These are phyloP conservation scores for Trigoniulus corallinus DNA, from an alignment of 1,140 invertebrate genomes.

Conservation along the genomic window DNA sequence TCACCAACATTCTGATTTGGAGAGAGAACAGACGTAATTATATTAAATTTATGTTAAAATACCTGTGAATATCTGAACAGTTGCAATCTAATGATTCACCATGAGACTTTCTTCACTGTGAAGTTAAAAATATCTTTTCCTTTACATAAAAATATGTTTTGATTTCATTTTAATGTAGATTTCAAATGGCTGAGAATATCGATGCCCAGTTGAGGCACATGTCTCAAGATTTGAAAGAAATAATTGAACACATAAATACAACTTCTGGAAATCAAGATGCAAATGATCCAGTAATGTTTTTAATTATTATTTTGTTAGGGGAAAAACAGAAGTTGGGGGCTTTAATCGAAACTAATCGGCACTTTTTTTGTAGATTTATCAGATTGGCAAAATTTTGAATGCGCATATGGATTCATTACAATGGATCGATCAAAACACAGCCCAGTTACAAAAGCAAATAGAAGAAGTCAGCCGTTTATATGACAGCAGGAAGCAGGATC, in stretches of 20 bases:
- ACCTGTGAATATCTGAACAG: not conserved
- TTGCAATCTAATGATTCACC: not conserved
- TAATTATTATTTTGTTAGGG: not conserved
- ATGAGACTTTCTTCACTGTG: no score
- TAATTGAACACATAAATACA: conserved; percentile 85
- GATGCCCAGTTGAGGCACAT: conserved; percentile 85
- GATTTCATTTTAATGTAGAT: conserved; percentile 29
- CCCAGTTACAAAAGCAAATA: conserved; percentile 52
- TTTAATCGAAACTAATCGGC: not conserved
- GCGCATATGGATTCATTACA: conserved; percentile 92
- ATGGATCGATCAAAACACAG: conserved; percentile 68
- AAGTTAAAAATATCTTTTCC: no score
- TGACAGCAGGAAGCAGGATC: conserved; percentile 54
- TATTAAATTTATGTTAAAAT: conserved; percentile 5
- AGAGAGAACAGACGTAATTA: conserved; percentile 60
- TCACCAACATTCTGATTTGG: conserved; percentile 58
- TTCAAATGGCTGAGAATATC: conserved; percentile 70
- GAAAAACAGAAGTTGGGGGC: no score
- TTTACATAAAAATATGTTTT: not conserved
- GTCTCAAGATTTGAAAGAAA: conserved; percentile 86
- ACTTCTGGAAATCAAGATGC: conserved; percentile 64
- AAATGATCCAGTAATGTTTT: conserved; percentile 51
- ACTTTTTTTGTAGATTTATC: conserved; percentile 46
- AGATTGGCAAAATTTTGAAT: conserved; percentile 84
- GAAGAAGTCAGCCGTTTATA: conserved; percentile 69